Evolutionary conservation across 2,888 invertebrate species (phyloP), one percentile per base, ranked within the genome.

Genomic region (Latrodectus hesperus): DNA sequence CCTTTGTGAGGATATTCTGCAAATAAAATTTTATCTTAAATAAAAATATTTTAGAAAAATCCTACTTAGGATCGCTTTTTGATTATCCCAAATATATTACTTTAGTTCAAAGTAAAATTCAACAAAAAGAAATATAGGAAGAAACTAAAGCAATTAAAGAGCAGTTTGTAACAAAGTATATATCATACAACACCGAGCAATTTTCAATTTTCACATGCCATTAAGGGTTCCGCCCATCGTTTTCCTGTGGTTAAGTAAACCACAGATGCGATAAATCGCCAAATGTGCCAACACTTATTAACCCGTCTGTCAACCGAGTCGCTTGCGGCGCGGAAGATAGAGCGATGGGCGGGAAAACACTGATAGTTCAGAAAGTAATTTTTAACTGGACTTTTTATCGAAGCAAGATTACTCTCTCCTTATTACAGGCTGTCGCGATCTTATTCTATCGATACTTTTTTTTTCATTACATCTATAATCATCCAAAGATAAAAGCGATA

Each of bases 231-330:
- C 76, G 78, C 70, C 67, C 52, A 64, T 77, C 76, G 22, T 60
- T 74, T 22, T 16, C 16, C 11, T 16, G 8, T 11, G 55, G 55
- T 3, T 14, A 55, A 55, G 16, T 55, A 55, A 14, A 11, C 55
- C 65, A 60, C 38, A 49, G 71, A 22, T n/a, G 75, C 82, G 82
- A 82, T 83, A 83, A 83, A 76, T 76, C 83, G 83, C 83, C 83
- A 83, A 83, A 71, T 76, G 38, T 70, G 83, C 70, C 71, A 76
- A 76, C 64, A 53, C 75, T 76, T 55, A 76, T 83, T 83, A 83
- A 76, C 71, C 55, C 76, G n/a, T 16, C 68, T 76, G 83, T 82
- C 82, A 81, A 81, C 80, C 73, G 51, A 26, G 51, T 68, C 51
- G 76, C 76, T 60, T 70, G 22, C 49, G 83, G 83, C 74, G 14